Evolutionary conservation across 2,113 vertebrate species (phyloP).

Genomic region (Nothobranchius furzeri): DNA sequence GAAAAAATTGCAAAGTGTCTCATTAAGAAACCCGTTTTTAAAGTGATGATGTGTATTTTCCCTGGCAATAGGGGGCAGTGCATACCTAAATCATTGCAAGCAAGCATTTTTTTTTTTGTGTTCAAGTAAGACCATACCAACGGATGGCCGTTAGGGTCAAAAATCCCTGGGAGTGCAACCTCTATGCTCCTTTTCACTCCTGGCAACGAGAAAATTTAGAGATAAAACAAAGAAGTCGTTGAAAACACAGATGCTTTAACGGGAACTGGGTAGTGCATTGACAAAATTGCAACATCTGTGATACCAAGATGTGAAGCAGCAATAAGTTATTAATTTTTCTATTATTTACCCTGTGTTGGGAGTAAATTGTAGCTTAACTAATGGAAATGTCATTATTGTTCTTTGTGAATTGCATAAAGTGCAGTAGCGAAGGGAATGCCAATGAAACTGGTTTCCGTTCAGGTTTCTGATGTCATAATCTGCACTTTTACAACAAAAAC

Average conservation of each 20-base stretch:
- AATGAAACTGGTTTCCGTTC: not conserved
- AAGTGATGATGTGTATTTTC: no score
- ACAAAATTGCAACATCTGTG: not conserved
- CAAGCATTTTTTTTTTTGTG: no score
- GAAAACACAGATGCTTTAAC: not conserved
- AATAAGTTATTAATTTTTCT: not conserved
- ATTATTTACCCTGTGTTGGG: no score
- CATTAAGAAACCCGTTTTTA: no score
- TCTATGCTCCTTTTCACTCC: no score
- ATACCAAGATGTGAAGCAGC: not conserved
- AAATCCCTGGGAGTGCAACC: no score
- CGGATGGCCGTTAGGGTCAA: no score
- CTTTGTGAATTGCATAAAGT: not conserved
- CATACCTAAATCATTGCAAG: no score
- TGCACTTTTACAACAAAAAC: not conserved
- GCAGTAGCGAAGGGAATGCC: not conserved
- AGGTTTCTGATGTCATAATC: not conserved
- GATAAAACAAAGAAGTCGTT: not conserved
- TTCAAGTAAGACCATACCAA: no score
- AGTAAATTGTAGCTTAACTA: not conserved
- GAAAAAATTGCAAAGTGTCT: no score
- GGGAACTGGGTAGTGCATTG: not conserved
- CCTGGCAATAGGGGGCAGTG: no score
- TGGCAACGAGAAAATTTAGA: no score
- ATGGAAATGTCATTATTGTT: not conserved